Conservation (phyloP, 2,888 invertebrate species). For the Notocelia uddmanniana region DNA sequence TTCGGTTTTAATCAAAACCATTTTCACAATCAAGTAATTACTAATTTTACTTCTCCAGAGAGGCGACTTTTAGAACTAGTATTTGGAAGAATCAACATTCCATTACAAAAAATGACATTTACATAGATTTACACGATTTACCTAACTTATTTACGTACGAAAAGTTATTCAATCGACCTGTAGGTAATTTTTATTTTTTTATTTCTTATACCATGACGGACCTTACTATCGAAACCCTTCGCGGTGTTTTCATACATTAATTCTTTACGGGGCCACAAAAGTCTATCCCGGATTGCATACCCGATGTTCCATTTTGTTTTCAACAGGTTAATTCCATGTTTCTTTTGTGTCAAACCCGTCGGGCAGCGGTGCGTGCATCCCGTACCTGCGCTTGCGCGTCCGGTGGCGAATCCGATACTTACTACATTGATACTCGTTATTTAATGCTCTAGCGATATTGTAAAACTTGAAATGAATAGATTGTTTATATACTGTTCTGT, state of each 20-base stretch:
- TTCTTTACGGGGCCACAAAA: not conserved
- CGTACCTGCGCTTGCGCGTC: constrained; percentile 58
- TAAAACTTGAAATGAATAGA: not conserved
- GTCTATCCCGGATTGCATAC: not conserved
- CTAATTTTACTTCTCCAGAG: not conserved
- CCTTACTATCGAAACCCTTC: not conserved
- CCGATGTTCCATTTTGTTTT: constrained; percentile 6
- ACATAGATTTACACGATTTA: too few species aligned
- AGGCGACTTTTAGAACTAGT: too few species aligned
- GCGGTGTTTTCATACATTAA: not conserved
- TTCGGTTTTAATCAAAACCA: not conserved
- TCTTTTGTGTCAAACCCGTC: constrained; percentile 37
- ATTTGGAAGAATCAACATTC: too few species aligned
- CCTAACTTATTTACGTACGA: too few species aligned
- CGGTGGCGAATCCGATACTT: constrained; percentile 65
- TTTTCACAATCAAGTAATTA: not conserved
- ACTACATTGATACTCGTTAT: constrained; percentile 64
- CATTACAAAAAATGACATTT: too few species aligned
- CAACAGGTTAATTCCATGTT: constrained; percentile 35
- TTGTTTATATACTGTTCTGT: not conserved
- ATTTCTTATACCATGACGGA: too few species aligned
- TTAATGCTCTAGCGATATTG: constrained; percentile 45
- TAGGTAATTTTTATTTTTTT: too few species aligned
- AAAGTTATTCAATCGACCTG: too few species aligned
- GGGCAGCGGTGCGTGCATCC: constrained; percentile 52